Base-by-base conservation (phyloP, 1,140 invertebrate genomes). In the Drosophila guanche region DNA sequence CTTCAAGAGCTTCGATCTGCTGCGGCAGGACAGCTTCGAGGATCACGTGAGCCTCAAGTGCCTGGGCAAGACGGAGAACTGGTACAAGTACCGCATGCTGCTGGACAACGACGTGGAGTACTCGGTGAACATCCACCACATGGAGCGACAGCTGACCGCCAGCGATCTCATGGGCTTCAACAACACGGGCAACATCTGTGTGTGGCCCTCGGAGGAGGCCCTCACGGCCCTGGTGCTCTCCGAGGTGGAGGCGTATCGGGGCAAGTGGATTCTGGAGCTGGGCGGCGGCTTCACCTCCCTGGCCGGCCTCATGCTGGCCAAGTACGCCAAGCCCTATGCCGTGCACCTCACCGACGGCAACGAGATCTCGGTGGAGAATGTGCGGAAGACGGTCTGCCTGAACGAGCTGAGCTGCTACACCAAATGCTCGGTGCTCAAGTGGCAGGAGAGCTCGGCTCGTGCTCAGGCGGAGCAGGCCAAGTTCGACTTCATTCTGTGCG, bases 151-250 rank as follows among this genome's bases (percentile, higher is more conserved):
- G 20, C 94, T 95, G 75, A 95, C 95, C 0, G 94, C 95, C 3
- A 94, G 93, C 74, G 94, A 95, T 77, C 92, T 97, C 22, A 95
- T 95, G 90, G 96, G 96, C 1, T 97, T 97, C 92, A 97, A 98
- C 90, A 97, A 97, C 77, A 98, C 97, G 1, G 97, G 97, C n/a
- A 97, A 97, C 92, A 94, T 97, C 3, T 97, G 96, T 92, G 94
- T 97, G 2, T 98, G 97, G 97, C 96, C 96, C 7, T 97, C 96
- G 4, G 97, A 97, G 91, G 96, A 97, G 91, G 95, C 97, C 6
- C 90, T 98, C 25, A 94, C 95, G 2, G 95, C 95, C 77, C 95
- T 96, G 89, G 93, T 95, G 62, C 92, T 96, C 37, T 93, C 93
- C 69, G 95, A 97, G 89, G 91, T 93, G 41, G 70, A 93, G 3